A percentile compares a stretch with the other conserved stretches of the same genome.
Evolutionary conservation across 2,888 invertebrate species (phyloP).

Genomic region (Drosophila percnosoma): DNA sequence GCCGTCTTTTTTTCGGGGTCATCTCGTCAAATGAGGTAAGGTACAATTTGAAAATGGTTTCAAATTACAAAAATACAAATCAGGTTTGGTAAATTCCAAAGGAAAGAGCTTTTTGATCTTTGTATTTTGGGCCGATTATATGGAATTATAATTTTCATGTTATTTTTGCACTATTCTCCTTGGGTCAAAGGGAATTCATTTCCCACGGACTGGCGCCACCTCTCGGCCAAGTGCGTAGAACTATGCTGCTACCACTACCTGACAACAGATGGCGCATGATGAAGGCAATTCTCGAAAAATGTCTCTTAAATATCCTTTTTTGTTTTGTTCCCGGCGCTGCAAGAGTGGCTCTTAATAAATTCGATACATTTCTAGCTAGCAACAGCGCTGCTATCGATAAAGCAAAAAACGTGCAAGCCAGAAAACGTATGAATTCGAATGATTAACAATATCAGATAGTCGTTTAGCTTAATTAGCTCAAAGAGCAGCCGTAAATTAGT

Average conservation of each 20-base stretch:
- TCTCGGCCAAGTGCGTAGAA: neutral
- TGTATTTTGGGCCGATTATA: neutral
- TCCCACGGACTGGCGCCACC: conserved; percentile 22
- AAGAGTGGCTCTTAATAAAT: conserved; percentile 1
- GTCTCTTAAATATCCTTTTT: conserved; percentile 21
- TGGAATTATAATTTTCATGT: neutral
- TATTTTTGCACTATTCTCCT: no score
- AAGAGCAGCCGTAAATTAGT: neutral
- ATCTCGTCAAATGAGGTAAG: neutral
- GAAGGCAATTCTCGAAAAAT: conserved; percentile 1
- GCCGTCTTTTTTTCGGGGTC: conserved; percentile 31
- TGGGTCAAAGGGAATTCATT: no score
- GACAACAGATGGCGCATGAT: conserved; percentile 27
- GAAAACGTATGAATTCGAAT: neutral
- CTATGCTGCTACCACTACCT: neutral
- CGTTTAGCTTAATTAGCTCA: neutral
- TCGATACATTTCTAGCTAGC: conserved; percentile 11
- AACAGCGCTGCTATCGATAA: conserved; percentile 31
- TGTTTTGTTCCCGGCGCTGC: neutral
- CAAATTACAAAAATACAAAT: neutral
- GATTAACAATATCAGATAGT: neutral
- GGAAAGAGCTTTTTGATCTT: neutral
- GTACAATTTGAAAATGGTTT: neutral
- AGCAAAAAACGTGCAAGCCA: neutral
- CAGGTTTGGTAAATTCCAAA: neutral